Conservation (phyloP, 1,140 invertebrate genomes). For the Drosophila sproati region DNA sequence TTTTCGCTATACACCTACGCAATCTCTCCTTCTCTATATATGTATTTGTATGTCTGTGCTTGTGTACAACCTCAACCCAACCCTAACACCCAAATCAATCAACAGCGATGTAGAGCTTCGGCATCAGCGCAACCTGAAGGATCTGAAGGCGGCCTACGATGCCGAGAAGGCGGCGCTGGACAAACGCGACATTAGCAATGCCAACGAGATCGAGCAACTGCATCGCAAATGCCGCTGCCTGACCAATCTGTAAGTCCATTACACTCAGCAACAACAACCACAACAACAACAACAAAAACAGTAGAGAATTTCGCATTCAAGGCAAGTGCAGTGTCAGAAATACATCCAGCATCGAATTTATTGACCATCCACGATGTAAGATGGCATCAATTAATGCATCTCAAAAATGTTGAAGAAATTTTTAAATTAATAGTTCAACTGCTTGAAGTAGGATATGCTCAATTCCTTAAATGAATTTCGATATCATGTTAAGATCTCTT, state of each 20-base stretch:
- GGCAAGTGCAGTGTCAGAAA: no score
- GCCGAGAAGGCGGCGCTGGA: conserved; percentile 80
- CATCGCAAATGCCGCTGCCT: conserved; percentile 86
- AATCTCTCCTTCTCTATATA: conserved; percentile 26
- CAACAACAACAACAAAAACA: not conserved
- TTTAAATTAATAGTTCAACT: no score
- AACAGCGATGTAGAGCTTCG: conserved; percentile 79
- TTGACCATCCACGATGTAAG: no score
- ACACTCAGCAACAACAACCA: not conserved
- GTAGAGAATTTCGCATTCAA: not conserved
- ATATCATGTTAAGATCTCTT: no score
- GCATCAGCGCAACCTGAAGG: conserved; percentile 81
- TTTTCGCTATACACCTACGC: conserved; percentile 36
- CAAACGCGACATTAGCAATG: conserved; percentile 83
- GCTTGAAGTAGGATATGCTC: no score
- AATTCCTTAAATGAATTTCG: no score
- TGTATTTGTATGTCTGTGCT: conserved; percentile 18
- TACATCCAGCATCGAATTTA: not conserved
- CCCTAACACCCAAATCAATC: conserved; percentile 27
- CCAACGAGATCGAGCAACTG: conserved; percentile 85
- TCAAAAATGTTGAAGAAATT: no score
- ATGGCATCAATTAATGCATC: no score
- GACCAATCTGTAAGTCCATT: conserved; percentile 85
- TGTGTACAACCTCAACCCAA: conserved; percentile 42
- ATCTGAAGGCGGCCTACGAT: conserved; percentile 80